phyloP scores from a whole-genome alignment of 2,113 vertebrate genomes.

The Pitta sordida region DNA sequence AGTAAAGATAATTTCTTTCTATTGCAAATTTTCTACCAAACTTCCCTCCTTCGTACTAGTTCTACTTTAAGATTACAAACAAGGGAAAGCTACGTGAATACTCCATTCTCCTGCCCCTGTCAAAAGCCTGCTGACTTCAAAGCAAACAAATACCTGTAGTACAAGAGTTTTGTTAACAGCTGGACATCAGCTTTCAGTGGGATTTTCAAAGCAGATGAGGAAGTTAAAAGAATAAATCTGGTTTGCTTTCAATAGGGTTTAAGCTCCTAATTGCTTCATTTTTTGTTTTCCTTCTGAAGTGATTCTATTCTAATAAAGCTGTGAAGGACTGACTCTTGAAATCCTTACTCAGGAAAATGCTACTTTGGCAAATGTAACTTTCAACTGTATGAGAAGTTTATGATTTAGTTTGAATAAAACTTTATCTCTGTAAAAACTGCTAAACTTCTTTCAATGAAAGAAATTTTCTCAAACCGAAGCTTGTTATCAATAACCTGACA shows the following conservation, averaged over 20 bases:
- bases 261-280: not conserved
- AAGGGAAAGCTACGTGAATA: not conserved
- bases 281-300: not conserved
- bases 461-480: not conserved
- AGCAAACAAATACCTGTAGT: not conserved
- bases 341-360: not conserved
- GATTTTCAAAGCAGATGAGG: conserved; percentile 14
- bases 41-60: not conserved
- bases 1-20: not conserved
- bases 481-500: not conserved
- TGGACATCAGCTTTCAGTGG: not conserved
- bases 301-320: not conserved
- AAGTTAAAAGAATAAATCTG: not conserved
- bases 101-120: not conserved
- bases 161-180: not conserved
- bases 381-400: not conserved
- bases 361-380: not conserved
- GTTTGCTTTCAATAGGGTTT: not conserved
- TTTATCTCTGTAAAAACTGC: not conserved
- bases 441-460: not conserved
- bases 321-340: not conserved
- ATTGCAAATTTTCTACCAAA: not conserved
- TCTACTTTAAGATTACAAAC: not conserved
- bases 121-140: not conserved
- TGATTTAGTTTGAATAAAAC: not conserved